Percentiles rank a stretch among this genome's conserved stretches.
phyloP scores from a whole-genome alignment of 2,797 vertebrate genomes.

The Balearica regulorum region DNA sequence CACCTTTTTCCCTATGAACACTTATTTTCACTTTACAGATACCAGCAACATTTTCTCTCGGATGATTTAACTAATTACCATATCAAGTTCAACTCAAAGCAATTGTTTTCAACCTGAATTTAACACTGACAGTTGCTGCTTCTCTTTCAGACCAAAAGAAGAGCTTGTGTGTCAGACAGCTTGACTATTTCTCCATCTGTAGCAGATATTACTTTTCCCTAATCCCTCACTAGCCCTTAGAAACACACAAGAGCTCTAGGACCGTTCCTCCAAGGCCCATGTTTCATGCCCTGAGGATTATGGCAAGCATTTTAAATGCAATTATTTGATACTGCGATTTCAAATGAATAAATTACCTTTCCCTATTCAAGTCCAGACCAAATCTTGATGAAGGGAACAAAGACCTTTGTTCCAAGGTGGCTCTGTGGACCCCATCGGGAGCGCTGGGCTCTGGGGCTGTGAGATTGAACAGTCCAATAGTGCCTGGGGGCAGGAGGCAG shows the following conservation, averaged over 20 bases:
- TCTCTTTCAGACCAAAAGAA: not conserved
- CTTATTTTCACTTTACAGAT: not conserved
- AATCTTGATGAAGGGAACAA: not conserved
- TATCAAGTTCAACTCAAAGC: not conserved
- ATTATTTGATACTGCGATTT: not conserved
- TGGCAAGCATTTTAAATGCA: not conserved
- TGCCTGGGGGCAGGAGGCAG: not conserved
- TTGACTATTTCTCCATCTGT: not conserved
- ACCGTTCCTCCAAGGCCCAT: rapidly evolving
- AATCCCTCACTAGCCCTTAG: not conserved
- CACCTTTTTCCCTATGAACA: not conserved
- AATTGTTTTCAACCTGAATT: not conserved
- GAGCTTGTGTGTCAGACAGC: not conserved
- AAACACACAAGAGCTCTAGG: not conserved
- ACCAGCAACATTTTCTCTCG: not conserved
- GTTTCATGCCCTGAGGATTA: not conserved
- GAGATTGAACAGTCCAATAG: not conserved
- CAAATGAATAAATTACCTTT: conserved; percentile 18
- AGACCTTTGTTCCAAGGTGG: not conserved
- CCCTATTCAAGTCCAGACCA: not conserved
- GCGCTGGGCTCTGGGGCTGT: rapidly evolving
- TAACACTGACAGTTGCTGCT: not conserved
- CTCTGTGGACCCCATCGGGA: not conserved
- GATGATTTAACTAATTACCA: not conserved
- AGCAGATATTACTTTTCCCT: not conserved